Evolutionary conservation across 2,113 vertebrate species (phyloP).

Genomic region (Triplophysa tibetana): DNA sequence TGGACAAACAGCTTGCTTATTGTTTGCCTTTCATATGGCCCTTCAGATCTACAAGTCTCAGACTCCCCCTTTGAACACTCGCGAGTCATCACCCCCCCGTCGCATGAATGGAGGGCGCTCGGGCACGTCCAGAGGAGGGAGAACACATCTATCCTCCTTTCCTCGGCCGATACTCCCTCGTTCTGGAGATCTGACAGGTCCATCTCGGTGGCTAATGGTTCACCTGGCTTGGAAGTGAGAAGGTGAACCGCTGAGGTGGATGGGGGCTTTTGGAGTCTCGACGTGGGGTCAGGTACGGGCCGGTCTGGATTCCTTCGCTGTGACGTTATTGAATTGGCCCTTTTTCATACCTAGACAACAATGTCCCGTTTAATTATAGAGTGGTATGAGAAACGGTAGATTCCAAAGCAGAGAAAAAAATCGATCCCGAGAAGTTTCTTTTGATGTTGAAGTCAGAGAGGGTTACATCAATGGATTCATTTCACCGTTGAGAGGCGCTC

Average conservation of each 20-base stretch:
- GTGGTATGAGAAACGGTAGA: slow-evolving; percentile 46
- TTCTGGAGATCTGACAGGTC: slow-evolving; percentile 30
- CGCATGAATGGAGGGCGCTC: slow-evolving; percentile 11
- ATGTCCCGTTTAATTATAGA: slow-evolving; percentile 53
- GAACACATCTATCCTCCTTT: slow-evolving; percentile 38
- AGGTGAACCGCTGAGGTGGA: background rate
- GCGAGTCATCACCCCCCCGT: slow-evolving; percentile 1
- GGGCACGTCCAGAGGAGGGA: background rate
- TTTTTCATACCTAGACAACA: slow-evolving; percentile 42
- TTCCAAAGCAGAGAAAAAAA: slow-evolving; percentile 41
- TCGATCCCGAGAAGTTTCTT: slow-evolving; percentile 33
- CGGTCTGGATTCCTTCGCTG: slow-evolving; percentile 40
- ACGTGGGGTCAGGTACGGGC: slow-evolving; percentile 40
- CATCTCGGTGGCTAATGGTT: slow-evolving; percentile 42
- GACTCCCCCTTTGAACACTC: slow-evolving; percentile 38
- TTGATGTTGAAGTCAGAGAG: slow-evolving; percentile 48
- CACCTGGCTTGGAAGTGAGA: slow-evolving; percentile 25
- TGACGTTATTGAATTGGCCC: slow-evolving; percentile 46
- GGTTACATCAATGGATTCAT: slow-evolving; percentile 49
- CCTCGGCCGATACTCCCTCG: background rate
- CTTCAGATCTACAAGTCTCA: slow-evolving; percentile 66
- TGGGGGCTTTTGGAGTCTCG: slow-evolving; percentile 3
- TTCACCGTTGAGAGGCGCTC: slow-evolving; percentile 44
- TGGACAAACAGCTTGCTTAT: slow-evolving; percentile 78
- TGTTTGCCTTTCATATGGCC: slow-evolving; percentile 80